These are phyloP conservation scores for Philypnodon macrostomus DNA, from an alignment of 2,797 vertebrate species.

Conservation along the genomic window DNA sequence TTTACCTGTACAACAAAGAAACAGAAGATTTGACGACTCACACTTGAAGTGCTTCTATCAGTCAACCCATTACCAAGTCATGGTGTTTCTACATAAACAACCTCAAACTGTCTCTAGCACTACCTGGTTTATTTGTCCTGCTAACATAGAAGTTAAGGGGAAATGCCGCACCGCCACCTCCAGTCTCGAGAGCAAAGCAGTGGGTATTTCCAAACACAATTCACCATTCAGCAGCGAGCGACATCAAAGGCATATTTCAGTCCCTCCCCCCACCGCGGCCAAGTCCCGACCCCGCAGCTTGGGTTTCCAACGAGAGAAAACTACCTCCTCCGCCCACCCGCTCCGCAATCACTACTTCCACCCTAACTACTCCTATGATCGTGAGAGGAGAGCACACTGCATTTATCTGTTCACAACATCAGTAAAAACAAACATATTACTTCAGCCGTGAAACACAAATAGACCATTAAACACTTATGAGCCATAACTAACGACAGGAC, in stretches of 20 bases:
- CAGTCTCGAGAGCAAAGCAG: conserved; percentile 60
- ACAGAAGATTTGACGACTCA: conserved; percentile 24
- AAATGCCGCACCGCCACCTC: conserved; percentile 71
- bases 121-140: conserved; percentile 62
- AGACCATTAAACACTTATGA: conserved; percentile 2
- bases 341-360: conserved; percentile 67
- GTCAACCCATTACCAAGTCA: conserved; percentile 8
- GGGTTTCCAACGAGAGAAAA: conserved; percentile 71
- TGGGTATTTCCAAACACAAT: conserved; percentile 81
- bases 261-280: conserved; percentile 71
- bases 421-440: neutral
- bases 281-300: conserved; percentile 76
- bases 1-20: conserved; percentile 54
- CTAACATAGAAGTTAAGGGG: conserved; percentile 47
- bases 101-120: conserved; percentile 18
- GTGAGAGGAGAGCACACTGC: conserved; percentile 22
- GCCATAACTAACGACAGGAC: conserved; percentile 50
- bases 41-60: too few species aligned
- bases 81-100: conserved; percentile 20
- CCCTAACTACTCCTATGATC: conserved; percentile 59
- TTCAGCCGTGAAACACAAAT: neutral
- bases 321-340: conserved; percentile 62
- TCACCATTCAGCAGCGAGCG: conserved; percentile 72
- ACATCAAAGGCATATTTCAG: conserved; percentile 78
- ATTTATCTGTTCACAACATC: neutral